Evolutionary conservation across 37 sponge, comb jelly and placozoan genomes (phyloP).

Genomic region (Aplysina aerophoba): DNA sequence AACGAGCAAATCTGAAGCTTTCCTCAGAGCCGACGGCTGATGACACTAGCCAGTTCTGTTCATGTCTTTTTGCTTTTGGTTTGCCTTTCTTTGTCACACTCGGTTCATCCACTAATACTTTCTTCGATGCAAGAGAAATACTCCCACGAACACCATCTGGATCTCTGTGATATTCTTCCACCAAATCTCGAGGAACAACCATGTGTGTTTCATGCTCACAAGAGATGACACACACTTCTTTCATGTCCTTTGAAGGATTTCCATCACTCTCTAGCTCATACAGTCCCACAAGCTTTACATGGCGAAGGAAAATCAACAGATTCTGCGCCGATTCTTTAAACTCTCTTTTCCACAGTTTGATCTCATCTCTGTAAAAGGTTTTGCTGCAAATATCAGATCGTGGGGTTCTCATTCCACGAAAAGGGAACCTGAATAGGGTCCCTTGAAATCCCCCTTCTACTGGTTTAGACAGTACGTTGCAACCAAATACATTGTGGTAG

Average conservation of each 20-base stretch:
- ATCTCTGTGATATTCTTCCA: too few relatives aligned
- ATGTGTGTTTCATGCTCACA: too few relatives aligned
- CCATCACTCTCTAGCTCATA: conserved; percentile 39
- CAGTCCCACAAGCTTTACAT: conserved; percentile 51
- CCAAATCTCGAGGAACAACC: too few relatives aligned
- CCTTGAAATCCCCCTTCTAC: conserved; percentile 5
- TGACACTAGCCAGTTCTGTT: conserved; percentile 17
- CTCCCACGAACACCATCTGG: too few relatives aligned
- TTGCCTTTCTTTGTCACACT: too few relatives aligned
- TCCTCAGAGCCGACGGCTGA: background rate
- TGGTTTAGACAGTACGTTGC: conserved; percentile 30
- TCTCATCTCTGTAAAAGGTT: conserved; percentile 9
- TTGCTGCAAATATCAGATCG: conserved; percentile 53
- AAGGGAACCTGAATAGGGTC: conserved; percentile 83
- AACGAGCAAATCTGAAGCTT: background rate
- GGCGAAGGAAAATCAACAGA: conserved; percentile 65
- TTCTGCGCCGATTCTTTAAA: conserved; percentile 35
- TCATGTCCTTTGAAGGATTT: too few relatives aligned
- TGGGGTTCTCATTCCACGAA: conserved; percentile 26
- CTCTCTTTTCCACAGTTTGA: conserved; percentile 21
- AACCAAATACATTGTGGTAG: conserved; percentile 74
- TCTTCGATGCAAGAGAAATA: too few relatives aligned
- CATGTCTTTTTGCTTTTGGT: too few relatives aligned
- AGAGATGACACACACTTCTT: too few relatives aligned
- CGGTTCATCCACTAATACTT: too few relatives aligned